Percentiles rank a stretch among this genome's conserved stretches.
phyloP scores from a whole-genome alignment of 2,113 vertebrate species.

The Murina feae region DNA sequence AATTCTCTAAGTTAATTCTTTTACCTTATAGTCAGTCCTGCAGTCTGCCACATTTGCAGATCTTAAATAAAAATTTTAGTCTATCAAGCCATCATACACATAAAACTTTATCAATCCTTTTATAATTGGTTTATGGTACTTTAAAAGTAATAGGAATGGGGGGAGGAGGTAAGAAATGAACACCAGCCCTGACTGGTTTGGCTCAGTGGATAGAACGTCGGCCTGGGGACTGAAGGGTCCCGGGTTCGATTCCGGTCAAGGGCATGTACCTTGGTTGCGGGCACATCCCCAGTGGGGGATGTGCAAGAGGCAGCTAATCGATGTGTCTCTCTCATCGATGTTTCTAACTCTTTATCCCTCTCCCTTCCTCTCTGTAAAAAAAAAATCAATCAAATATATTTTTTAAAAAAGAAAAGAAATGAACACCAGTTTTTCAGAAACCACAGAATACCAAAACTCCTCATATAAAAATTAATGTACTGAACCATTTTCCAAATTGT shows the following conservation, averaged over 20 bases:
- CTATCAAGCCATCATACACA: not conserved
- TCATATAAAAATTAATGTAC: not conserved
- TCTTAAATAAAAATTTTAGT: not conserved
- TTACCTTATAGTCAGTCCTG: not conserved
- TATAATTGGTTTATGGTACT: not conserved
- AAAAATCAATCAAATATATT: too few species aligned
- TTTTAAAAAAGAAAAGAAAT: too few species aligned
- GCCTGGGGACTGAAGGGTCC: too few species aligned
- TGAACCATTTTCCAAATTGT: constrained; percentile 11
- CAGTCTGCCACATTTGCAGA: not conserved
- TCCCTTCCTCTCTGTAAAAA: too few species aligned
- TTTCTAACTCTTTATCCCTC: too few species aligned
- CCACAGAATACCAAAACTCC: not conserved
- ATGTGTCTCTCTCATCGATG: too few species aligned
- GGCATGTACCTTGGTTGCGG: too few species aligned
- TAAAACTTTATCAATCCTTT: not conserved
- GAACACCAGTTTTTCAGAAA: not conserved
- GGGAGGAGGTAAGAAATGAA: not conserved
- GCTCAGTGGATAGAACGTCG: too few species aligned
- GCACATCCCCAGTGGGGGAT: too few species aligned
- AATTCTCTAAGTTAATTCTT: not conserved
- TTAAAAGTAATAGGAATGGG: not conserved
- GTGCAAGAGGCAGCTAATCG: too few species aligned
- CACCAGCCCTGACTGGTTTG: too few species aligned
- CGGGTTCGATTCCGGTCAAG: too few species aligned